Percentiles rank a stretch among this genome's conserved stretches.
These are phyloP conservation scores for Ceuthmochares aereus DNA, from an alignment of 2,113 vertebrate genomes.

Conservation along the genomic window DNA sequence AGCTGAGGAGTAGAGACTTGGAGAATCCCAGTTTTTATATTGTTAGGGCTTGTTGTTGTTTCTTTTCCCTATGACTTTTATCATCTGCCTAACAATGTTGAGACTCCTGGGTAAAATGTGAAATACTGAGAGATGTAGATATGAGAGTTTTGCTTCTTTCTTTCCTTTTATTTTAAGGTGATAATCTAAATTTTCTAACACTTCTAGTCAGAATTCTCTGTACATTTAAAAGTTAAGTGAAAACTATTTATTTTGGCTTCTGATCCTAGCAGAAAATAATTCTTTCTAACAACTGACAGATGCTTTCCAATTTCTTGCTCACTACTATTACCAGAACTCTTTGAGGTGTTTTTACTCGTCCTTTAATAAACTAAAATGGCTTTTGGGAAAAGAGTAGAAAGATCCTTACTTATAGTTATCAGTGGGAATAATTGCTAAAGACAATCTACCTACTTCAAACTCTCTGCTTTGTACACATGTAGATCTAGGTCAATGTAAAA, in stretches of 20 bases:
- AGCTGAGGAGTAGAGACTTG: background rate
- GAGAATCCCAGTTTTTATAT: background rate
- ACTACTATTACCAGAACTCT: background rate
- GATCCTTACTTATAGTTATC: background rate
- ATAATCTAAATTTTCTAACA: background rate
- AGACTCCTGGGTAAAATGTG: background rate
- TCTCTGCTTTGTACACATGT: background rate
- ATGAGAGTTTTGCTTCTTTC: background rate
- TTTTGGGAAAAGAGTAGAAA: background rate
- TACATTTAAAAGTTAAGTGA: background rate
- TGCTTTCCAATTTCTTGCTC: background rate
- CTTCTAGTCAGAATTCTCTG: background rate
- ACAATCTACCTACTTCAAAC: background rate
- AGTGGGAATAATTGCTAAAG: background rate
- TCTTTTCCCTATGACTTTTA: background rate
- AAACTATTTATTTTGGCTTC: background rate
- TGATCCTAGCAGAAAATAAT: background rate
- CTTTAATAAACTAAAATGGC: background rate
- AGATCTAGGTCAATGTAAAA: background rate
- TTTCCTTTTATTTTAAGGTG: background rate
- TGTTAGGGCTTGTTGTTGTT: background rate
- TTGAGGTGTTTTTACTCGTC: background rate
- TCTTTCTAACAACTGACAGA: background rate
- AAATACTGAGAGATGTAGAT: background rate
- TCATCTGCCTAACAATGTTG: background rate